Base-by-base conservation (phyloP, 1,140 invertebrate species). In the Apocrypta bakeri region DNA sequence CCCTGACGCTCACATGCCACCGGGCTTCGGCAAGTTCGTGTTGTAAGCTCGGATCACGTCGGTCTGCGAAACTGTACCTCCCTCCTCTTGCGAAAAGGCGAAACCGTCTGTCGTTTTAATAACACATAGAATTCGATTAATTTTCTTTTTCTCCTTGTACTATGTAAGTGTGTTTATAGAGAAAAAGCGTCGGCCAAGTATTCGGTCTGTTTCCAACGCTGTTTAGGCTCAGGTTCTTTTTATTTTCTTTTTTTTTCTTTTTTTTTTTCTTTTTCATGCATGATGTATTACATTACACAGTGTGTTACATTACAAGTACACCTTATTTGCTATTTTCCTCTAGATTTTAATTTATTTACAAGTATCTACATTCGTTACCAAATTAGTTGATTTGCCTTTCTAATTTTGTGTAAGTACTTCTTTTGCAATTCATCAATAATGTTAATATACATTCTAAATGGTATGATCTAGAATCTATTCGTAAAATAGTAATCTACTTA, bases 71-170 rank as follows among this genome's bases (percentile, higher is more conserved):
- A 99, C 96, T 87, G 95, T 96, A 83, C 98, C 98, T 89, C 98
- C 96, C 94, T 99, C 98, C 93, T 99, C 98, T 96, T 99, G 98
- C 24, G 98, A 99, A 93, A 99, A 99, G 84, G 98, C 98, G 94
- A 97, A 99, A 83, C 98, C 98, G 95, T 98, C 98, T 99, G 93
- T 73, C 56, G 31, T 85, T 83, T 24, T 21, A 75, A 24, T 25
- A n/a, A 56, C 6, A 56, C 48, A 56, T 56, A 56, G 3, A 56
- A 17, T 56, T 21, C 17, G 17, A 56, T 56, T 56, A 56, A 56
- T 56, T 48, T 48, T 21, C 17, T 56, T 56, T 0, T 56, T 56
- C 12, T 1, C 12, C 12, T 17, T 48, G 14, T 3, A 2, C 21
- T 17, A 17, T 0, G 2, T 7, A 6, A 7, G 17, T 56, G 48